Conservation (phyloP, 2,888 invertebrate species). For the Drosophila fungiperda region DNA sequence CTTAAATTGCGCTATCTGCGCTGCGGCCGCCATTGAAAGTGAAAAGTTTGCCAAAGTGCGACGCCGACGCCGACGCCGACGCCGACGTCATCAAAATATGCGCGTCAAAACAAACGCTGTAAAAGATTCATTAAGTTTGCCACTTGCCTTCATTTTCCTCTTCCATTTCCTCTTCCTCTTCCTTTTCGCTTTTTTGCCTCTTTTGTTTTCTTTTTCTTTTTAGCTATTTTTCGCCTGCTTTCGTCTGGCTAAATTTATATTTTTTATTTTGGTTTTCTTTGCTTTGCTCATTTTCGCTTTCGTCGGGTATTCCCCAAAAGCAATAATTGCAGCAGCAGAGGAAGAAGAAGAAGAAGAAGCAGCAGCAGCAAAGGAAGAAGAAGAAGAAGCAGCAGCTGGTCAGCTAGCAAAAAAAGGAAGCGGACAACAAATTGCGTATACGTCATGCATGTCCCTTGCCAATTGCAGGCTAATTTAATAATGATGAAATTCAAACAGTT, state of each 20-base stretch:
- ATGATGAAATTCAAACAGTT: neutral
- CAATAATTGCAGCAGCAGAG: neutral
- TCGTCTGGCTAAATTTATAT: neutral
- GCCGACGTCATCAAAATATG: conserved; percentile 52
- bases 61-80: conserved; percentile 21
- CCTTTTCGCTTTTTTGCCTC: neutral
- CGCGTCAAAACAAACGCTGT: conserved; percentile 71
- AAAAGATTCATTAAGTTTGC: conserved; percentile 70
- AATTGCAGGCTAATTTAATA: neutral
- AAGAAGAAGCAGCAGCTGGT: conserved; percentile 20
- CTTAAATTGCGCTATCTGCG: conserved; percentile 1
- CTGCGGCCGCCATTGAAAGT: conserved; percentile 59
- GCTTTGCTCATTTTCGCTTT: conserved; percentile 14
- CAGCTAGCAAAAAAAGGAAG: conserved; percentile 7
- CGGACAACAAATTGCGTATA: conserved; percentile 35
- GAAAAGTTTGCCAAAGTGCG: conserved; percentile 77
- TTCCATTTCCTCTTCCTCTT: conserved; percentile 16
- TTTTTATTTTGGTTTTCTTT: neutral
- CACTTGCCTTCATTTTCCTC: conserved; percentile 15
- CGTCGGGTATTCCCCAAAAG: conserved; percentile 16
- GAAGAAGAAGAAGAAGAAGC: neutral
- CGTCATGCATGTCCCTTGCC: conserved; percentile 11
- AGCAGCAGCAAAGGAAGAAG: neutral
- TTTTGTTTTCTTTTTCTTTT: neutral
- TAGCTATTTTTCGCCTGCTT: neutral